Percentiles rank a stretch among this genome's conserved stretches.
These are phyloP conservation scores for Drosophila bocqueti DNA, from an alignment of 1,140 invertebrate genomes.

Conservation along the genomic window DNA sequence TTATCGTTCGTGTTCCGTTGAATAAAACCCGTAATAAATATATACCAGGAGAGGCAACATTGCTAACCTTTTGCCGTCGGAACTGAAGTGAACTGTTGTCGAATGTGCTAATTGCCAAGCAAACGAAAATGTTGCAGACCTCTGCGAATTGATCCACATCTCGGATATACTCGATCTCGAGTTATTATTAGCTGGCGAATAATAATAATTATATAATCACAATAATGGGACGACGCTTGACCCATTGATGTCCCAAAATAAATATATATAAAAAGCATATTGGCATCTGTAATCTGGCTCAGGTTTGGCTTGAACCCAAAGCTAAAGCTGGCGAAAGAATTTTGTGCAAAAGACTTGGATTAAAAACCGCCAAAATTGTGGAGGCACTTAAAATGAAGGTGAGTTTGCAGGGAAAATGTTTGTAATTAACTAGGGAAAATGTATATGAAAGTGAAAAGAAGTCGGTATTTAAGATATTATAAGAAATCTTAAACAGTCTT, in stretches of 20 bases:
- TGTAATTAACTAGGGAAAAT: neutral
- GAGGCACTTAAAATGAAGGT: constrained; percentile 85
- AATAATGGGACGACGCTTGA: constrained; percentile 58
- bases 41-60: neutral
- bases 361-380: constrained; percentile 85
- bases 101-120: constrained; percentile 59
- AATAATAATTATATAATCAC: constrained; percentile 37
- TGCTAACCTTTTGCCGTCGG: constrained; percentile 31
- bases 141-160: constrained; percentile 44
- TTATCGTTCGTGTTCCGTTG: constrained; percentile 7
- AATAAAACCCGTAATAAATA: neutral
- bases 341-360: constrained; percentile 77
- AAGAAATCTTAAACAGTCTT: neutral
- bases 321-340: constrained; percentile 62
- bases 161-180: constrained; percentile 39
- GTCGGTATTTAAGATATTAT: neutral
- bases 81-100: constrained; percentile 56
- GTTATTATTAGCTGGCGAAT: constrained; percentile 28
- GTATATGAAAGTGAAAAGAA: neutral
- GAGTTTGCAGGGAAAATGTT: constrained; percentile 3
- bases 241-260: constrained; percentile 30
- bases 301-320: constrained; percentile 29
- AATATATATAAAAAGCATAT: neutral
- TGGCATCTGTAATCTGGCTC: constrained; percentile 15
- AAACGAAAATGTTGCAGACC: constrained; percentile 52